Base-by-base conservation (phyloP, 2,797 vertebrate species). In the Halcyon badia region DNA sequence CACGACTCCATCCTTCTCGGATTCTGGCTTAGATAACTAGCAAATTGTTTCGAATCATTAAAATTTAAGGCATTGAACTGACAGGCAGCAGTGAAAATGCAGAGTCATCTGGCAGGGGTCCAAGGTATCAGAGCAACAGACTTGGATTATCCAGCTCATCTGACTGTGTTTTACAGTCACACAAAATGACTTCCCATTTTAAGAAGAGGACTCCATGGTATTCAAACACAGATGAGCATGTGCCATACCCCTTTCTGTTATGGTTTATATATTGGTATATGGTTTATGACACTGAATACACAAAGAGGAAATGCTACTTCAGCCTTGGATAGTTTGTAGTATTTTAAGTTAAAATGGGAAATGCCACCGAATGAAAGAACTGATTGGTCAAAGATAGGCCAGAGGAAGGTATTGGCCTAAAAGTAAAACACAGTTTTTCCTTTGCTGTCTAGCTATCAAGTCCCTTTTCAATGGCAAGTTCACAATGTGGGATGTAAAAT, bases 61-160 rank as follows among this genome's bases (percentile, higher is more conserved):
- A 83, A 85, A 91, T 77, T 21, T 56, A 61, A 85, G 52, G 51
- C 70, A 60, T 51, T 93, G 56, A 89, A 84, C 9, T 7, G 0
- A 44, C 39, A 87, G 42, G 56, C 62, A 92, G 92, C 95, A 89
- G 71, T 83, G 71, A 96, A 96, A 96, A 87, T 64, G 77, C 64
- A 82, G 81, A 87, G 71, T 94, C 78, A 95, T 87, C 83, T 89
- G 88, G 92, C 70, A 70, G 0, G 17, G 89, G 41, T 57, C 80
- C 82, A 44, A 41, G 42, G 25, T 69, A 82, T 89, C 46, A 73
- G 51, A 94, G 66, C 73, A 70, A 73, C 30, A 87, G 48, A 58
- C 24, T 57, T 57, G 4, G 44, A 42, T 28, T 46, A 72, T 51
- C 44, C 79, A 81, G 72, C 57, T 89, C 84, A 89, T 91, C 76